Base-by-base conservation (phyloP, 2,888 invertebrate genomes). In the Meloe dianella region DNA sequence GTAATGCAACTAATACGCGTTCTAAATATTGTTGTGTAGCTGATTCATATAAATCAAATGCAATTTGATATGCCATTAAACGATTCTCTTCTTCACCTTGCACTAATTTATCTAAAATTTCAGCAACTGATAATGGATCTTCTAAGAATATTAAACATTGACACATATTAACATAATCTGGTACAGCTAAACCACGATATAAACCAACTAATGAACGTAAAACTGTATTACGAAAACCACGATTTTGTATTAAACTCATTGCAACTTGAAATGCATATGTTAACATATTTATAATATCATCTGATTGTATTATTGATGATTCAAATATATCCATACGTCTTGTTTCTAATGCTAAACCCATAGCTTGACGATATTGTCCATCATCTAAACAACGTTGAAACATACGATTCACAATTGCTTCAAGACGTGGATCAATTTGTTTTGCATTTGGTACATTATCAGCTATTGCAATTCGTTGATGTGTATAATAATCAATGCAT, bases 141-240 rank as follows among this genome's bases (percentile, higher is more conserved):
- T 98, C 97, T 58, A 98, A 85, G 83, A 97, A 98, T 75, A 98
- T 98, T 66, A 98, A 89, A 83, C 98, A 98, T 85, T 98, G 96
- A 78, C 97, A 97, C 93, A 99, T 97, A 83, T 95, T 98, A 20
- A 99, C 97, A 83, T 97, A 98, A 83, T 99, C 98, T 0, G 98
- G 97, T 30, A 94, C 92, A 27, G 92, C 90, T 47, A 98, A 87
- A 64, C 93, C 93, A 73, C 94, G 89, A 83, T 98, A 99, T 1
- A 99, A 87, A 63, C 91, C 92, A 7, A 98, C 97, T 64, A 99
- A 86, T 20, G 94, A 92, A 27, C 94, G 89, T 47, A 99, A 87
- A 9, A 98, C 95, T 69, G 92, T 91, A 83, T 95, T 94, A 14
- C 98, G 91, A 83, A 98, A 98, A 27, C 93, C 93, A 63, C 95